These are phyloP conservation scores for Hypena proboscidalis DNA, from an alignment of 2,888 invertebrate genomes.

Conservation along the genomic window DNA sequence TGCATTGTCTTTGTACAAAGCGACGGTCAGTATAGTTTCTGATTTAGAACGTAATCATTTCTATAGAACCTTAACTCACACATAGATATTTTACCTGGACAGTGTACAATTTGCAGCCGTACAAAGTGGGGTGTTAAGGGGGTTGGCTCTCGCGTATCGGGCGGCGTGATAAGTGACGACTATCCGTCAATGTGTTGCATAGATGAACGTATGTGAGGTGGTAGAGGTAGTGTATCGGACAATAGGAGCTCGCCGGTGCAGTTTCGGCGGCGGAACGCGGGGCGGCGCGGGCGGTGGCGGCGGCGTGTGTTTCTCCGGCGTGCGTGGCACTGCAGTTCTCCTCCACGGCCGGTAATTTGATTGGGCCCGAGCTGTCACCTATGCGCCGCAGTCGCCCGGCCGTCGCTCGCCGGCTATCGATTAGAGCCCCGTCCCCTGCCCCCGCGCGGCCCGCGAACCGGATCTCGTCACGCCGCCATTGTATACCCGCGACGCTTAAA, in stretches of 20 bases:
- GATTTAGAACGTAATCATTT: constrained; percentile 11
- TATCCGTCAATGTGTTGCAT: constrained; percentile 69
- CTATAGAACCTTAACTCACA: constrained; percentile 23
- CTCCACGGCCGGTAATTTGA: constrained; percentile 82
- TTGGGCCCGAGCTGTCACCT: constrained; percentile 84
- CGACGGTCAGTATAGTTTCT: neutral
- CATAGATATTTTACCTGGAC: constrained; percentile 42
- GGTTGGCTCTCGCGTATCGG: constrained; percentile 57
- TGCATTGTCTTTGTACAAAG: no score
- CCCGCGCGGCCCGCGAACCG: constrained; percentile 82
- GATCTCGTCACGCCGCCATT: constrained; percentile 86
- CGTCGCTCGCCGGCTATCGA: constrained; percentile 85
- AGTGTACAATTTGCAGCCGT: constrained; percentile 57
- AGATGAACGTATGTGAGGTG: constrained; percentile 50
- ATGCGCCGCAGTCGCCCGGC: constrained; percentile 84
- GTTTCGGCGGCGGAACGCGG: constrained; percentile 56
- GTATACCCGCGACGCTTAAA: constrained; percentile 85
- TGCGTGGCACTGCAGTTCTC: constrained; percentile 78
- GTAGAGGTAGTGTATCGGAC: constrained; percentile 56
- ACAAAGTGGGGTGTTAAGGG: constrained; percentile 48
- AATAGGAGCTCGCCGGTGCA: constrained; percentile 54
- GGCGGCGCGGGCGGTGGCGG: constrained; percentile 52
- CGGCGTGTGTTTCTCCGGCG: constrained; percentile 62
- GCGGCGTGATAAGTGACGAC: constrained; percentile 64
- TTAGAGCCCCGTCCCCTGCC: constrained; percentile 78